Evolutionary conservation across 2,888 invertebrate species (phyloP), one percentile per base, ranked within the genome.

Genomic region (Drosophila infuscata): DNA sequence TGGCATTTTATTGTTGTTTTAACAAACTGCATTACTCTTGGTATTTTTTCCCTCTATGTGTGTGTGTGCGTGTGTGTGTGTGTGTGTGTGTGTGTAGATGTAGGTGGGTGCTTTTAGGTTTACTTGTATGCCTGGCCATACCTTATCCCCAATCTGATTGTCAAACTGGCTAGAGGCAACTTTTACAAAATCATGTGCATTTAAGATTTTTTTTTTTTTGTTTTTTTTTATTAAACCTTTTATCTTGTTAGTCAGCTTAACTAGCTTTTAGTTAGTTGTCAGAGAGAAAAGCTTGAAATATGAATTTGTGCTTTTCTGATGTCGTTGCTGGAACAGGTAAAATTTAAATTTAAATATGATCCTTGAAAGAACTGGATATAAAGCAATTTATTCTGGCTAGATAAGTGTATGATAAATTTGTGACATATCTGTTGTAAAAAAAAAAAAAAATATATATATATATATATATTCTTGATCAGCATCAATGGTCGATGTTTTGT

Each of bases 11-110:
- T 81, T 81, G 67, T 81, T 79, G 69, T 53, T 61, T 67, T 74
- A 79, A 79, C 79, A 76, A 74, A 76, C 79, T 79, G 79, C 82
- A 79, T 77, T 81, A 77, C 65, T 59, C 58, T 59, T 67, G 60
- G 51, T 62, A 56, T 71, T 76, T 59, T 30, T 15, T 4, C 25
- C 25, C 3, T 20, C 1, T 3, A 7, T 46, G 3, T 12, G 7
- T 7, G 6, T 43, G 43, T 43, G 20, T 20, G 43, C 20, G 20
- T 43, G 11, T n/a, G 43, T 6, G 38, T 38, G 38, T 15, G 35
- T 36, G 17, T 8, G 11, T 5, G 43, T 8, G 41, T n/a, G n/a
- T 11, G 41, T 41, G 33, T 8, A 8, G 38, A 25, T 25, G 20
- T 11, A 6, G 43, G 12, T 12, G 46, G 6, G 7, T 15, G 20